These are phyloP conservation scores for Nymphalis urticae DNA, from an alignment of 2,888 invertebrate genomes.

Conservation along the genomic window DNA sequence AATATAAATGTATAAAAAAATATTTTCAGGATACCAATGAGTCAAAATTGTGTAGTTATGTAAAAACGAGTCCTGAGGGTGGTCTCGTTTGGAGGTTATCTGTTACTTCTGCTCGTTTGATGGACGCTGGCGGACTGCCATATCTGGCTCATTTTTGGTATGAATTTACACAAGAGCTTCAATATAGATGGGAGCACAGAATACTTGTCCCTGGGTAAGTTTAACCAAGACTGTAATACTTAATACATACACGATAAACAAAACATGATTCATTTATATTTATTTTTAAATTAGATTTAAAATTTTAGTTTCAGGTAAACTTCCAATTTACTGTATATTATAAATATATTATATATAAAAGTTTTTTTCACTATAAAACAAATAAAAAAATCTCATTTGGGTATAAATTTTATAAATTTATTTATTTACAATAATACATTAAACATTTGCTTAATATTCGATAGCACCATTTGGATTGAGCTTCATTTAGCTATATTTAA, in stretches of 20 bases:
- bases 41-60: conserved; percentile 73
- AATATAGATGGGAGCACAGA: conserved; percentile 93
- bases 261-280: neutral
- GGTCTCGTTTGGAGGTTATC: conserved; percentile 92
- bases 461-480: conserved; percentile 68
- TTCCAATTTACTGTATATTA: too few relatives aligned
- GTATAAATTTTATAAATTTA: conserved; percentile 8
- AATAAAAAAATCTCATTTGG: neutral
- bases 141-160: conserved; percentile 96
- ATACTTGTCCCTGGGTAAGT: conserved; percentile 92
- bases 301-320: neutral
- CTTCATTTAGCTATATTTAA: conserved; percentile 41
- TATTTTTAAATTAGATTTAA: neutral
- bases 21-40: conserved; percentile 73
- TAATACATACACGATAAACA: neutral
- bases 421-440: conserved; percentile 29
- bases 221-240: neutral
- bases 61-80: conserved; percentile 90
- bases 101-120: conserved; percentile 86
- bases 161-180: conserved; percentile 94
- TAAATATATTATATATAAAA: neutral
- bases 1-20: neutral
- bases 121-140: conserved; percentile 88
- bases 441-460: conserved; percentile 11
- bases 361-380: neutral